Conservation (phyloP, 2,797 vertebrate species). For the Cyclura pinguis region DNA sequence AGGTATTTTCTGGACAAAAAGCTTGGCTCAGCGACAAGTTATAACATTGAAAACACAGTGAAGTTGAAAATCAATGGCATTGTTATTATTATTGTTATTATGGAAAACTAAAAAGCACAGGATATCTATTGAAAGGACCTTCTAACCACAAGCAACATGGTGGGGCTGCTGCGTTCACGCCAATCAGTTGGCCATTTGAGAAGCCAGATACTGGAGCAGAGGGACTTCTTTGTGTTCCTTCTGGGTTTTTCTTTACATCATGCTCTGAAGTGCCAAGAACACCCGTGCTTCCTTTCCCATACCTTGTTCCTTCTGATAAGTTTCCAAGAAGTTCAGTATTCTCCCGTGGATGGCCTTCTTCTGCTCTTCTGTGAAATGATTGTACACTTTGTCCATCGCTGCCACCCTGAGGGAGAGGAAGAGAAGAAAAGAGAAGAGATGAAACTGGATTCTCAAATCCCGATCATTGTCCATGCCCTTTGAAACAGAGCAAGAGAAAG, state of each 20-base stretch:
- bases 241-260: too few species aligned
- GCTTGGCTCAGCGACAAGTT: too few species aligned
- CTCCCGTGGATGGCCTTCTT: conserved; percentile 5
- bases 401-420: conserved; percentile 29
- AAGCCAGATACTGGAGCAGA: not conserved
- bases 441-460: not conserved
- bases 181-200: too few species aligned
- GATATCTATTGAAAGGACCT: too few species aligned
- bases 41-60: too few species aligned
- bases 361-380: conserved; percentile 34
- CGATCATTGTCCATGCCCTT: not conserved
- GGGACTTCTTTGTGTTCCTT: too few species aligned
- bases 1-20: too few species aligned
- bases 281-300: not conserved
- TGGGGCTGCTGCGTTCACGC: not conserved
- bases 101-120: too few species aligned
- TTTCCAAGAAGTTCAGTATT: conserved; percentile 43
- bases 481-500: not conserved
- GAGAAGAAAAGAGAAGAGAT: not conserved
- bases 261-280: not conserved
- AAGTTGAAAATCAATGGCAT: too few species aligned
- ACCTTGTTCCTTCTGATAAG: conserved; percentile 26
- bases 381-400: conserved; percentile 12
- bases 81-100: too few species aligned
- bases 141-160: too few species aligned